These are phyloP conservation scores for Atta texana DNA, from an alignment of 1,140 invertebrate genomes.

Conservation along the genomic window DNA sequence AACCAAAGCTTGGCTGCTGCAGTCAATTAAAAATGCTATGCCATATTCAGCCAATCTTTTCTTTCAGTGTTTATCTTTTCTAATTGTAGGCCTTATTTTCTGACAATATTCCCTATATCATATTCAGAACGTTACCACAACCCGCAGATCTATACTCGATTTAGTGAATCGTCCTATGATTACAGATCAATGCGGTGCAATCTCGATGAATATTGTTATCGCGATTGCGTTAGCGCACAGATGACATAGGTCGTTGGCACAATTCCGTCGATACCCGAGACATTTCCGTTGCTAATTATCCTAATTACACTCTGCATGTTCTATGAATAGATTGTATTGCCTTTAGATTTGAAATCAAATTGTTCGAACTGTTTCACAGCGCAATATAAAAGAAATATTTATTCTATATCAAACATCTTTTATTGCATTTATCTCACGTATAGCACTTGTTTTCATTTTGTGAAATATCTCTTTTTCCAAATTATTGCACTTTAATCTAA, in stretches of 20 bases:
- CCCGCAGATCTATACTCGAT: background rate
- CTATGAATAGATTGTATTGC: background rate
- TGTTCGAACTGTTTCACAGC: background rate
- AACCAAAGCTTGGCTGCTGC: no score
- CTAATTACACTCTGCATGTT: constrained; percentile 21
- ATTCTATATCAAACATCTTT: background rate
- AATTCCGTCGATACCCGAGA: constrained; percentile 31
- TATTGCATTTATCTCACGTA: background rate
- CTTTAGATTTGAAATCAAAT: background rate
- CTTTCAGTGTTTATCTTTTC: background rate
- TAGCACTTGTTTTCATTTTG: background rate
- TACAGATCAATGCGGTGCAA: constrained; percentile 9
- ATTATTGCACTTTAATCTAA: background rate
- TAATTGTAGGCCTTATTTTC: background rate
- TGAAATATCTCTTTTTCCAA: background rate
- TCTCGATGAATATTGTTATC: constrained; percentile 47
- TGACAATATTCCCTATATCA: background rate
- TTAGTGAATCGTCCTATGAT: constrained; percentile 12
- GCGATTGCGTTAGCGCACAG: constrained; percentile 25
- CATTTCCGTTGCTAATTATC: constrained; percentile 38
- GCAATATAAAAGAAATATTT: background rate
- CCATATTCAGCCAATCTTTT: no score
- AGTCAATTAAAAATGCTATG: no score
- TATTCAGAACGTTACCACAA: background rate
- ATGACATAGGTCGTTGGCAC: constrained; percentile 13